phyloP scores from a whole-genome alignment of 2,113 vertebrate species.

The Trinectes maculatus region DNA sequence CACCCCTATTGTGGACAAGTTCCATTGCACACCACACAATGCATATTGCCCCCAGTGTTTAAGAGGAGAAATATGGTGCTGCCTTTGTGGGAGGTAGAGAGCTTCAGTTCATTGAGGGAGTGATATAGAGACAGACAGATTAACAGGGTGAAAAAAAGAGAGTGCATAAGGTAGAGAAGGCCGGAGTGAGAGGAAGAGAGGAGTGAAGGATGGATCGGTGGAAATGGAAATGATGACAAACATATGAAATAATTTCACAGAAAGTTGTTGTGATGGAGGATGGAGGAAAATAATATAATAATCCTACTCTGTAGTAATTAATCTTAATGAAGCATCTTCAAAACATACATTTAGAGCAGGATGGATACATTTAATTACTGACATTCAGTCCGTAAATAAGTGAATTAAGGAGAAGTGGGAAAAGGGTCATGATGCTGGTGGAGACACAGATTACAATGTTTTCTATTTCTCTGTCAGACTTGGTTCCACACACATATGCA shows the following conservation, averaged over 20 bases:
- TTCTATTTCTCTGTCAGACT: slow-evolving; percentile 51
- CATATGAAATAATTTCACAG: background rate
- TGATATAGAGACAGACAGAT: slow-evolving; percentile 75
- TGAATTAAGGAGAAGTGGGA: slow-evolving; percentile 35
- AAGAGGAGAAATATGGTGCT: slow-evolving; percentile 79
- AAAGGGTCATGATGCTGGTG: slow-evolving; percentile 32
- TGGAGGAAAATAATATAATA: slow-evolving; percentile 4
- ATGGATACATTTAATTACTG: slow-evolving; percentile 36
- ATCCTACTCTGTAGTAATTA: slow-evolving; percentile 22
- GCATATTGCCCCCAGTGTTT: slow-evolving; percentile 64
- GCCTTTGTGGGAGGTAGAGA: slow-evolving; percentile 80
- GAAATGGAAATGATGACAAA: slow-evolving; percentile 20
- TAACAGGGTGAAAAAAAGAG: slow-evolving; percentile 69
- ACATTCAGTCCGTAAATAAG: slow-evolving; percentile 16
- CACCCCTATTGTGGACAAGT: slow-evolving; percentile 64
- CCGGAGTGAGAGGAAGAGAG: slow-evolving; percentile 22
- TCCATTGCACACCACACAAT: slow-evolving; percentile 72
- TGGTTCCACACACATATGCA: slow-evolving; percentile 50
- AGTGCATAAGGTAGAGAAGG: slow-evolving; percentile 63
- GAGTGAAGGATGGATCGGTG: slow-evolving; percentile 33
- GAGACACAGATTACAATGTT: slow-evolving; percentile 47
- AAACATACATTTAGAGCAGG: background rate
- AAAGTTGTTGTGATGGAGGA: slow-evolving; percentile 10
- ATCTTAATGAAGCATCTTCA: slow-evolving; percentile 34
- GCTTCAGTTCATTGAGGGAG: slow-evolving; percentile 77